Conservation (phyloP, 2,113 vertebrate genomes). For the Falco punctatus region DNA sequence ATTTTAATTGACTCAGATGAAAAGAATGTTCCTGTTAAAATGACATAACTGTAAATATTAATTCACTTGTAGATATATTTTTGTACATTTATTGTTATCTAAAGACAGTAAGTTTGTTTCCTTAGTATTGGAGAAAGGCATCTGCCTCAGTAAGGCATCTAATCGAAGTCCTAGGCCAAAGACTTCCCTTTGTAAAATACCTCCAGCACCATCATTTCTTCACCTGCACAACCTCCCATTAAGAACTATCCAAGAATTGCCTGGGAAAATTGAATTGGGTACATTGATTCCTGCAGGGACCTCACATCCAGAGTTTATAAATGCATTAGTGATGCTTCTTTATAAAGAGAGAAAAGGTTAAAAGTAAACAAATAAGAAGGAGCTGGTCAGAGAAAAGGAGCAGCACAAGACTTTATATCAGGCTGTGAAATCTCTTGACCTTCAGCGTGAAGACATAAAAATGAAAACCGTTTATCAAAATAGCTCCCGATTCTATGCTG, state of each 20-base stretch:
- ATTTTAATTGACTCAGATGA: constrained; percentile 42
- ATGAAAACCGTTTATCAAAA: neutral
- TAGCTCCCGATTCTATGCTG: neutral
- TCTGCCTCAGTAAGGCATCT: neutral
- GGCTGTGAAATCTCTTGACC: neutral
- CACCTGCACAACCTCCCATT: neutral
- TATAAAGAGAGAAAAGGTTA: neutral
- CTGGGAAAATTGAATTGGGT: neutral
- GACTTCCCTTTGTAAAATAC: neutral
- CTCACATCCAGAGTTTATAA: neutral
- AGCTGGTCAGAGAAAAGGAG: neutral
- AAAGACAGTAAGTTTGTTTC: neutral
- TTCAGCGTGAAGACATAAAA: neutral
- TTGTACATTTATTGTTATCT: neutral
- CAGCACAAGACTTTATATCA: neutral
- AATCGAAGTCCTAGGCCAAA: neutral
- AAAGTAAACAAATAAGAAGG: neutral
- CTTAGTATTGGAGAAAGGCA: neutral
- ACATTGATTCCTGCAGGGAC: neutral
- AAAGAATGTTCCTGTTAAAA: neutral
- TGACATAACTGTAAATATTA: constrained; percentile 19
- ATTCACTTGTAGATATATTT: neutral
- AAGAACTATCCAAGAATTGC: neutral
- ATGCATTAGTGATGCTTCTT: neutral
- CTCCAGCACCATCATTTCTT: neutral